phyloP scores from a whole-genome alignment of 1,140 invertebrate species.

The Drosophila littoralis region DNA sequence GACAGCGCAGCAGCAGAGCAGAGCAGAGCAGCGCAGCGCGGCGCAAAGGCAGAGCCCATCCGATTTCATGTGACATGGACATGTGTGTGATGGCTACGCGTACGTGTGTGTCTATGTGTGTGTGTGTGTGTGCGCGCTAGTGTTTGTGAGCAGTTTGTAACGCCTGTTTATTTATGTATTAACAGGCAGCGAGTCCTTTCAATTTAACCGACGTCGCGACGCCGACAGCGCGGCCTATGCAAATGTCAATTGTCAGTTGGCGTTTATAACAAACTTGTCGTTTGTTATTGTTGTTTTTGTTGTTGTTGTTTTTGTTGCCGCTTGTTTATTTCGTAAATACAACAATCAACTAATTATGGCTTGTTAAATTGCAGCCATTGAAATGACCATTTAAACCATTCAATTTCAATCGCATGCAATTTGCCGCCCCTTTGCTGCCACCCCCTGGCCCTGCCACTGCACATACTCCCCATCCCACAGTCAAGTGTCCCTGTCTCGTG shows the following conservation, averaged over 20 bases:
- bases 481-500: conserved; percentile 24
- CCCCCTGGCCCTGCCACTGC: background rate
- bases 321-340: conserved; percentile 72
- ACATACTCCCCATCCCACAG: background rate
- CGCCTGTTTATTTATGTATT: conserved; percentile 78
- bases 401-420: conserved; percentile 76
- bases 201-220: conserved; percentile 64
- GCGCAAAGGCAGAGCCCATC: conserved; percentile 9
- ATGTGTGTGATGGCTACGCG: conserved; percentile 61
- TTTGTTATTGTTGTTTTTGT: conserved; percentile 50
- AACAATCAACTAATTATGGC: conserved; percentile 82
- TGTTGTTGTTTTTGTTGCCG: conserved; percentile 26
- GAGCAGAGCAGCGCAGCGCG: background rate
- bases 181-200: conserved; percentile 61
- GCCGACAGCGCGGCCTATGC: conserved; percentile 46
- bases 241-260: conserved; percentile 79
- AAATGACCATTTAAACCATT: conserved; percentile 83
- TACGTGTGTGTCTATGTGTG: conserved; percentile 2
- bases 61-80: conserved; percentile 46
- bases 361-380: conserved; percentile 83
- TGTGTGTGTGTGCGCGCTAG: conserved; percentile 23
- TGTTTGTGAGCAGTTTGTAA: conserved; percentile 67
- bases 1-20: conserved; percentile 31
- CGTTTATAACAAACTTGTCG: conserved; percentile 53
- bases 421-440: conserved; percentile 23